phyloP scores from a whole-genome alignment of 2,797 vertebrate genomes.

The Amblyopsis hoosieri region DNA sequence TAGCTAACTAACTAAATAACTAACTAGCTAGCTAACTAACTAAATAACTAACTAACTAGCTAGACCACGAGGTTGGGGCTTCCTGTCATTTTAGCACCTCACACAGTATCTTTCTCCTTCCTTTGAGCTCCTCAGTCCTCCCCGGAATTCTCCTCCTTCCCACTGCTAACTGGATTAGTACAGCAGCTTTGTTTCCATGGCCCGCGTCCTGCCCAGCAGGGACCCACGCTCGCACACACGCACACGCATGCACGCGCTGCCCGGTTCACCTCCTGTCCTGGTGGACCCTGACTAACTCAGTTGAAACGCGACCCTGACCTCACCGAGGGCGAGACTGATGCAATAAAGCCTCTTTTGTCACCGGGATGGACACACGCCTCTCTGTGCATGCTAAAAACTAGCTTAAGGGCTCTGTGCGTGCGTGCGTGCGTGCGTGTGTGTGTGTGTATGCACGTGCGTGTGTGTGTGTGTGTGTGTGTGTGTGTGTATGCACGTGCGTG shows the following conservation, averaged over 20 bases:
- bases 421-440: slow-evolving; percentile 13
- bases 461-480: slow-evolving; percentile 12
- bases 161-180: slow-evolving; percentile 68
- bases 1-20: too few relatives aligned
- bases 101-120: neutral
- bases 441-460: slow-evolving; percentile 2
- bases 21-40: too few relatives aligned
- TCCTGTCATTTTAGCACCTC: neutral
- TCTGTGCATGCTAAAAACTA: neutral
- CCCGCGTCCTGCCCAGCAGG: slow-evolving; percentile 54
- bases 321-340: slow-evolving; percentile 49
- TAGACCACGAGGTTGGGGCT: too few relatives aligned
- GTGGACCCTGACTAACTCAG: slow-evolving; percentile 70
- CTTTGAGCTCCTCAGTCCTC: neutral
- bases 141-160: slow-evolving; percentile 33
- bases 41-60: too few relatives aligned
- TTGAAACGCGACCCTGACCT: slow-evolving; percentile 64
- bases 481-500: slow-evolving; percentile 15
- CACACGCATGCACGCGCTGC: neutral
- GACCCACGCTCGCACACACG: slow-evolving; percentile 21
- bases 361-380: slow-evolving; percentile 10
- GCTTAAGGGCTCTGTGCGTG: slow-evolving; percentile 17
- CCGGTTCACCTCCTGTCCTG: slow-evolving; percentile 31
- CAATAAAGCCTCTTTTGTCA: slow-evolving; percentile 55
- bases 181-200: slow-evolving; percentile 62